Conservation (phyloP, 2,113 vertebrate genomes). For the Onychostoma macrolepis region DNA sequence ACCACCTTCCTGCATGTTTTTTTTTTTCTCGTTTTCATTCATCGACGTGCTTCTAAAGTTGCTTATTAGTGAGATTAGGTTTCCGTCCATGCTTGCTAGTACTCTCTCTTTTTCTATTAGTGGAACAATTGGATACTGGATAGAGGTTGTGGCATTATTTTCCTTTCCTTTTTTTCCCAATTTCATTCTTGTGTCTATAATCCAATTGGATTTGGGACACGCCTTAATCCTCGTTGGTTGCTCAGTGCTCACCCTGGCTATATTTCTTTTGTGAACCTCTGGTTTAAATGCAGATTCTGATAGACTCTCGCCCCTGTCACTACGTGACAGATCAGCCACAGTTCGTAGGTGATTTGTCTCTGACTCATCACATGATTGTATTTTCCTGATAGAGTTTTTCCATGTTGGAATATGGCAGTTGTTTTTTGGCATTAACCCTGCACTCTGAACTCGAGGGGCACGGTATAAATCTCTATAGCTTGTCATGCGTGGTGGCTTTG, state of each 20-base stretch:
- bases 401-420: background rate
- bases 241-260: background rate
- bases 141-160: slow-evolving; percentile 42
- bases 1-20: slow-evolving; percentile 38
- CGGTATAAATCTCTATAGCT: slow-evolving; percentile 40
- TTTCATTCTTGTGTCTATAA: slow-evolving; percentile 31
- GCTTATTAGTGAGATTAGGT: slow-evolving; percentile 58
- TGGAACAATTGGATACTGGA: slow-evolving; percentile 56
- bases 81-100: slow-evolving; percentile 44
- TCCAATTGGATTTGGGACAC: slow-evolving; percentile 32
- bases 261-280: background rate
- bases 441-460: slow-evolving; percentile 42
- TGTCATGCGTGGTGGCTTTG: slow-evolving; percentile 24
- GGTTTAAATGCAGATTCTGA: slow-evolving; percentile 12
- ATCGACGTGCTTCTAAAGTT: slow-evolving; percentile 45
- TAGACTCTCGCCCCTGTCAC: slow-evolving; percentile 10
- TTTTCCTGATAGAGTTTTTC: slow-evolving; percentile 38
- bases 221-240: slow-evolving; percentile 29
- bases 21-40: slow-evolving; percentile 42
- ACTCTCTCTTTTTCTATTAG: slow-evolving; percentile 56
- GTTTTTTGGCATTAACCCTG: slow-evolving; percentile 47
- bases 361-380: slow-evolving; percentile 43
- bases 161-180: slow-evolving; percentile 8
- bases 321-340: background rate
- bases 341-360: slow-evolving; percentile 42